Evolutionary conservation across 2,888 invertebrate genomes (phyloP).

Genomic region (Acronicta leporina): DNA sequence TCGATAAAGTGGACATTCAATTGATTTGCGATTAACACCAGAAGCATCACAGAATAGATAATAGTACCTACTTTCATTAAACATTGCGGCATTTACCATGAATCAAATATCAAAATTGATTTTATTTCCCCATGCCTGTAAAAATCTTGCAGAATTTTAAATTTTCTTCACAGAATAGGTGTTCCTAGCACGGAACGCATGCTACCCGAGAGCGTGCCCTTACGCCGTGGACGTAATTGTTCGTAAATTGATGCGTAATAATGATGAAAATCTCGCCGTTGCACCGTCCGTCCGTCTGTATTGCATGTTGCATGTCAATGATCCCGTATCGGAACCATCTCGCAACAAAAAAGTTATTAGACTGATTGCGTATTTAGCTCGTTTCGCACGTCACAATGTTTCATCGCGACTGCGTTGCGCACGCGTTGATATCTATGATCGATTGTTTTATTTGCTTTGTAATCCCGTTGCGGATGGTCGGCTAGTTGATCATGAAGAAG

Average conservation of each 20-base stretch:
- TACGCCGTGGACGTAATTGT: conserved; percentile 49
- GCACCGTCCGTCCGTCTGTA: conserved; percentile 16
- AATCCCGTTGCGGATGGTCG: conserved; percentile 14
- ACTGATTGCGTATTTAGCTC: conserved; percentile 40
- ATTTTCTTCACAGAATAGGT: conserved; percentile 24
- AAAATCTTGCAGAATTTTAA: background rate
- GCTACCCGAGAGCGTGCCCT: conserved; percentile 10
- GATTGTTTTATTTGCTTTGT: conserved; percentile 30
- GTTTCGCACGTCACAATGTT: conserved; percentile 23
- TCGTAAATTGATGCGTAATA: conserved; percentile 50
- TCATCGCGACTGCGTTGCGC: conserved; percentile 23
- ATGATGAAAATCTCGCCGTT: conserved; percentile 51
- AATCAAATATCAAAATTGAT: background rate
- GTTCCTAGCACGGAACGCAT: conserved; percentile 9
- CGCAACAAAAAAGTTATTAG: conserved; percentile 31
- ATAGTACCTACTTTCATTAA: no score
- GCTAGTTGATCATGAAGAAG: background rate
- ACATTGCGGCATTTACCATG: no score
- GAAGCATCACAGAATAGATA: no score
- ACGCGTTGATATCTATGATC: conserved; percentile 36
- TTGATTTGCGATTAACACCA: no score
- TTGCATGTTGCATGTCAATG: conserved; percentile 50
- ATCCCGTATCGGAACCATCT: conserved; percentile 44
- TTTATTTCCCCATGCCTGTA: background rate
- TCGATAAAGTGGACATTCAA: no score